phyloP scores from a whole-genome alignment of 2,113 vertebrate species.

The Hymenochirus boettgeri region DNA sequence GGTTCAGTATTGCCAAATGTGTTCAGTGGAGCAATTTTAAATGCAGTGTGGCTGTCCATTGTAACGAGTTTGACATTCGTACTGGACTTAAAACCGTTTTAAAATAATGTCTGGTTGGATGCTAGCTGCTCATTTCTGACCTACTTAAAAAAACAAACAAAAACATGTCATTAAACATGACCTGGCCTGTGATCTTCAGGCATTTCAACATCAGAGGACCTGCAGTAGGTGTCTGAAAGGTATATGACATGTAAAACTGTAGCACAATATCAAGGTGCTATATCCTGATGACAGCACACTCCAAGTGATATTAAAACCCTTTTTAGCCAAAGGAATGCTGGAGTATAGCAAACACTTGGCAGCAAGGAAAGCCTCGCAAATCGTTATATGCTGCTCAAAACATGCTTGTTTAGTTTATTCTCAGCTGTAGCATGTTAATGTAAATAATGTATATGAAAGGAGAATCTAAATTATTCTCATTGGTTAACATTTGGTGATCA shows the following conservation, averaged over 20 bases:
- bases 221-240: not conserved
- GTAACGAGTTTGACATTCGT: too few species aligned
- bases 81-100: too few species aligned
- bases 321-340: not conserved
- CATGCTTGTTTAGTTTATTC: not conserved
- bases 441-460: conserved; percentile 62
- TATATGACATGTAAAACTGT: too few species aligned
- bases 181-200: not conserved
- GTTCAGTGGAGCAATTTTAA: too few species aligned
- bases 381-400: not conserved
- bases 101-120: too few species aligned
- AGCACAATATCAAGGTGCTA: not conserved
- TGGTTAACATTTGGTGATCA: conserved; percentile 44
- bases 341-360: not conserved
- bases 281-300: not conserved
- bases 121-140: too few species aligned
- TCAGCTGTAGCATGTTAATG: conserved; percentile 39
- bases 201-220: not conserved
- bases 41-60: too few species aligned
- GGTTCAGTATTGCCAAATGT: too few species aligned
- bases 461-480: conserved; percentile 66
- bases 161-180: not conserved
- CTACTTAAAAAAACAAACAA: not conserved
- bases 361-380: not conserved
- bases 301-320: not conserved